phyloP scores from a whole-genome alignment of 2,888 invertebrate species.

The Yponomeuta plumbellus region DNA sequence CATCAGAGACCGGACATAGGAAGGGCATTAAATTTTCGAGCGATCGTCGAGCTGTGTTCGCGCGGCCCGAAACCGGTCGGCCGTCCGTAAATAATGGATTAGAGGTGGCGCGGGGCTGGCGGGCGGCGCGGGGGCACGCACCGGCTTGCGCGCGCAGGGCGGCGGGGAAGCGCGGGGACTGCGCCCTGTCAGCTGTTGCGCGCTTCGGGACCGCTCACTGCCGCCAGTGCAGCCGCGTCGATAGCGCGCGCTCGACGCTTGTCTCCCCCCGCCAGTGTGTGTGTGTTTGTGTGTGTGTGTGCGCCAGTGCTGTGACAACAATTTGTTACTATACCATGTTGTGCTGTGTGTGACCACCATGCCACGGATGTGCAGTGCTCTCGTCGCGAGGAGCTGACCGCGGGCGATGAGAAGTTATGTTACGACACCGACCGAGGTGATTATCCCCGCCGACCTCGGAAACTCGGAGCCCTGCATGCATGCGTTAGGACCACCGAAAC shows the following conservation, averaged over 20 bases:
- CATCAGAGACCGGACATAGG: conserved; percentile 73
- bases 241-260: conserved; percentile 53
- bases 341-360: conserved; percentile 34
- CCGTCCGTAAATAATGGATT: conserved; percentile 75
- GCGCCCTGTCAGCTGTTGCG: conserved; percentile 76
- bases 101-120: conserved; percentile 63
- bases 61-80: conserved; percentile 67
- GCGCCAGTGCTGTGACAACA: conserved; percentile 38
- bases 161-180: conserved; percentile 42
- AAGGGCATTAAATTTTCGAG: conserved; percentile 73
- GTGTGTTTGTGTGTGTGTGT: conserved; percentile 19
- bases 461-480: conserved; percentile 44
- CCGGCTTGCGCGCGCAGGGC: conserved; percentile 39
- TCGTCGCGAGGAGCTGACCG: conserved; percentile 57
- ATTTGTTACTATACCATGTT: conserved; percentile 26
- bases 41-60: conserved; percentile 56
- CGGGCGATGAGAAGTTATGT: conserved; percentile 69
- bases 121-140: conserved; percentile 56
- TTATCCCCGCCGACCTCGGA: conserved; percentile 43
- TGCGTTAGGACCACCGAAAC: conserved; percentile 43
- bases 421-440: conserved; percentile 75
- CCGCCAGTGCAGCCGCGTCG: conserved; percentile 72
- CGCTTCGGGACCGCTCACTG: conserved; percentile 63
- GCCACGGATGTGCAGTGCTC: conserved; percentile 58
- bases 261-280: conserved; percentile 26